A percentile compares a stretch with the other conserved stretches of the same genome.
These are phyloP conservation scores for Calliopum simillimum DNA, from an alignment of 2,888 invertebrate species.

Conservation along the genomic window DNA sequence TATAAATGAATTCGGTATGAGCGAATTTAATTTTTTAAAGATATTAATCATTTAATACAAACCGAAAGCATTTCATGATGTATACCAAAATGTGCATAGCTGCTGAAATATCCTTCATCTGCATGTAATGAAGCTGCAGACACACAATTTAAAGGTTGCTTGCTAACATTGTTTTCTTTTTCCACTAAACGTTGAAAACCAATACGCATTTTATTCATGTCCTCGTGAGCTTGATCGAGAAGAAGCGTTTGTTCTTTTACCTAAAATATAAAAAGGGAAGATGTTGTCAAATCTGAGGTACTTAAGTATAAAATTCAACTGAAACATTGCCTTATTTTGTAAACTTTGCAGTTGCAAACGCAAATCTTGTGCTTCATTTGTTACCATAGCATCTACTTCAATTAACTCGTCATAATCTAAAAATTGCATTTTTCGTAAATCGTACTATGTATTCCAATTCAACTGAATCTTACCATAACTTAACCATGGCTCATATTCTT, in stretches of 20 bases:
- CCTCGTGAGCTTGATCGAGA: slow-evolving; percentile 71
- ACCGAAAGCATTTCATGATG: slow-evolving; percentile 95
- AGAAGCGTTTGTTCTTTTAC: slow-evolving; percentile 71
- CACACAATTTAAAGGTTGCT: slow-evolving; percentile 56
- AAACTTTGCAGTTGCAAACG: slow-evolving; percentile 1
- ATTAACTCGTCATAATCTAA: slow-evolving; percentile 48
- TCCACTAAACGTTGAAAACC: slow-evolving; percentile 55
- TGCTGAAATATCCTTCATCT: slow-evolving; percentile 84
- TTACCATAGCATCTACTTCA: slow-evolving; percentile 29
- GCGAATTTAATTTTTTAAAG: background rate
- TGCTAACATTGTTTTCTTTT: slow-evolving; percentile 44
- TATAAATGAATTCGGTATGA: slow-evolving; percentile 52
- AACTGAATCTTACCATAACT: slow-evolving; percentile 76
- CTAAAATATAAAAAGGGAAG: background rate
- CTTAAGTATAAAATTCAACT: too few relatives aligned
- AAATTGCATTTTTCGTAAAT: background rate
- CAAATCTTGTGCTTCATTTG: slow-evolving; percentile 30
- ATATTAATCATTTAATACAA: slow-evolving; percentile 48
- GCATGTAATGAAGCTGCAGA: slow-evolving; percentile 71
- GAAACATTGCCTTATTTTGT: slow-evolving; percentile 36
- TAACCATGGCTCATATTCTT: slow-evolving; percentile 82
- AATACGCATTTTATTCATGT: slow-evolving; percentile 59
- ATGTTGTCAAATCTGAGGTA: too few relatives aligned
- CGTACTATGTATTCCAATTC: background rate
- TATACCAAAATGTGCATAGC: slow-evolving; percentile 91